Conservation (phyloP, 2,797 vertebrate genomes). For the Ataeniobius toweri region DNA sequence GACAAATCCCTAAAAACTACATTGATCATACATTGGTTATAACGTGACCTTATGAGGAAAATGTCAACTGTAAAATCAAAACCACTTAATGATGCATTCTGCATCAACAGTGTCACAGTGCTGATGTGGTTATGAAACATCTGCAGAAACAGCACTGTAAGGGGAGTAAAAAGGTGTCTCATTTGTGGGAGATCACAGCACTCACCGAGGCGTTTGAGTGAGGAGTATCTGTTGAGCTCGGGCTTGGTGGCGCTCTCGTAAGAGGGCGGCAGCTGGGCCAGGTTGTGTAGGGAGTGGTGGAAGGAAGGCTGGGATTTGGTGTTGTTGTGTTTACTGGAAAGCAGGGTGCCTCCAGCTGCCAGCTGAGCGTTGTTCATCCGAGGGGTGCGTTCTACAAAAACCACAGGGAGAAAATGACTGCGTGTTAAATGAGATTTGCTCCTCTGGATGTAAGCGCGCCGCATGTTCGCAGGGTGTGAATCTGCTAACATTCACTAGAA, state of each 20-base stretch:
- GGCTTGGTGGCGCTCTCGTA: slow-evolving; percentile 91
- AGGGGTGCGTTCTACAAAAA: slow-evolving; percentile 78
- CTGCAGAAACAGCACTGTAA: slow-evolving; percentile 15
- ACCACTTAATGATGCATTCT: slow-evolving; percentile 38
- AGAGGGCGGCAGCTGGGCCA: slow-evolving; percentile 90
- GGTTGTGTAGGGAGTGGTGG: slow-evolving; percentile 91
- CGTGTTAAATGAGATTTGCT: slow-evolving; percentile 74
- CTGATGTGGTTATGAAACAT: slow-evolving; percentile 28
- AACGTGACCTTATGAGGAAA: not conserved
- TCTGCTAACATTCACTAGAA: slow-evolving; percentile 48
- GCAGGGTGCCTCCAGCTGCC: slow-evolving; percentile 84
- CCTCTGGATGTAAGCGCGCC: slow-evolving; percentile 51
- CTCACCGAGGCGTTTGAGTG: slow-evolving; percentile 90
- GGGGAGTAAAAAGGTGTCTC: slow-evolving; percentile 9
- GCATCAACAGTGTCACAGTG: slow-evolving; percentile 24
- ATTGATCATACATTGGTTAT: not conserved
- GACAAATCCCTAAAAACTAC: not conserved
- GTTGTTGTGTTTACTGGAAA: slow-evolving; percentile 88
- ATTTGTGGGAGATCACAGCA: slow-evolving; percentile 16
- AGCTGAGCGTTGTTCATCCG: slow-evolving; percentile 86
- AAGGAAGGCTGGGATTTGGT: slow-evolving; percentile 86
- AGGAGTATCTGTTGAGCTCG: slow-evolving; percentile 90
- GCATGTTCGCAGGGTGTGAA: slow-evolving; percentile 40
- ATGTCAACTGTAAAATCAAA: slow-evolving; percentile 32
- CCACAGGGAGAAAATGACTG: slow-evolving; percentile 59